Evolutionary conservation across 1,140 invertebrate genomes (phyloP), one percentile per base, ranked within the genome.

Genomic region (Drosophila rhopaloa): DNA sequence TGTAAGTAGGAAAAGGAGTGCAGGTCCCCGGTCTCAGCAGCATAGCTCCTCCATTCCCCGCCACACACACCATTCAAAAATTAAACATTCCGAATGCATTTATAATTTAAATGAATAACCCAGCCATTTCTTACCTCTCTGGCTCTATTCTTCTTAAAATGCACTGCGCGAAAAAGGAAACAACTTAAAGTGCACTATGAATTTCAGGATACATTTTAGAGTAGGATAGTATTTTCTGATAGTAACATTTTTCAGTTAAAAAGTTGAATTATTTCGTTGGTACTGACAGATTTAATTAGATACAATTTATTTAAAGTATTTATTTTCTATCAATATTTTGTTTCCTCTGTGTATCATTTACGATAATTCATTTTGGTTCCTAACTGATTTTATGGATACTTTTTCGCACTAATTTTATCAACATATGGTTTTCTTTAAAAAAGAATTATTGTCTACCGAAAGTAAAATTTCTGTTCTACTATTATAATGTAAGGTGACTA

Each of bases 51-150:
- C 68, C 68, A 29, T 50, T 71, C 65, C 59, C 58, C 41, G 75
- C 81, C 65, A 71, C 76, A 71, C 76, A 71, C 75, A 77, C 84
- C 67, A 88, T 88, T 88, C 84, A 88, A 88, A 88, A 88, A 88
- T 88, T 88, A 88, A 88, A 89, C 84, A 89, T 88, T 76, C 84
- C 81, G 84, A 89, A 89, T 88, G 84, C 84, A 88, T 89, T 88
- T 88, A 88, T 88, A 88, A 88, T 88, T 88, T 88, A 88, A 88
- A 88, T 88, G 84, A 88, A 88, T 89, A 88, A 89, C 79, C 83
- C 79, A 78, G 62, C 56, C 74, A 62, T 70, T 79, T 82, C 76
- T 79, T 82, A 70, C 61, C 75, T 71, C 65, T 56, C 37, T 43
- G 44, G 13, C 43, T 77, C 19, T 48, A 56, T 35, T 75, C 37